Percentiles rank a stretch among this genome's conserved stretches.
Conservation (phyloP, 2,797 vertebrate genomes). For the Enteromius viviparus region DNA sequence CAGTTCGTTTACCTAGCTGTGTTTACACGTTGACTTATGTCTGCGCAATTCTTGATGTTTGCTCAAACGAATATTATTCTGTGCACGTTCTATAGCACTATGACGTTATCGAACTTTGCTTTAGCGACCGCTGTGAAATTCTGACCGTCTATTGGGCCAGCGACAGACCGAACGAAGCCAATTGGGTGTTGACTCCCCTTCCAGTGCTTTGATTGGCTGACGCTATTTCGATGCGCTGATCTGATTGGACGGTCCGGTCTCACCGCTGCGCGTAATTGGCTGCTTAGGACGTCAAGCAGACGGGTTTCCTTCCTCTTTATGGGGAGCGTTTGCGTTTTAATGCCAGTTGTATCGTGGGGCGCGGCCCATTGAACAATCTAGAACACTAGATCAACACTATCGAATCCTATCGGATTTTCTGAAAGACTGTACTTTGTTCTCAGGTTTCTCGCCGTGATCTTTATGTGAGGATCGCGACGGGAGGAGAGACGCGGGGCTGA, state of each 20-base stretch:
- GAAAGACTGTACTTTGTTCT: conserved; percentile 32
- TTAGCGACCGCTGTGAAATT: background rate
- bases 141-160: conserved; percentile 42
- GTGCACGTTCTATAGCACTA: conserved; percentile 42
- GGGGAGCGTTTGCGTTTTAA: conserved; percentile 51
- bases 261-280: conserved; percentile 40
- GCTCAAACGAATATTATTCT: conserved; percentile 14
- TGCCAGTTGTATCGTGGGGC: conserved; percentile 52
- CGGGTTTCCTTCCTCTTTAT: conserved; percentile 63
- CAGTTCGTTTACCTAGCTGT: background rate
- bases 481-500: conserved; percentile 69
- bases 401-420: background rate
- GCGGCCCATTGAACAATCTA: conserved; percentile 51
- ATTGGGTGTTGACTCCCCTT: conserved; percentile 18
- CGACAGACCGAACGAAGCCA: background rate
- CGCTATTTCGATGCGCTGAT: background rate
- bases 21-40: conserved; percentile 14
- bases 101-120: conserved; percentile 48
- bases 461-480: conserved; percentile 75
- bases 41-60: conserved; percentile 20
- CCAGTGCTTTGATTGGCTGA: conserved; percentile 37
- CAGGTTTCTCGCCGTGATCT: conserved; percentile 74
- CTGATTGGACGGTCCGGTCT: conserved; percentile 35
- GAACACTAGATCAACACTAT: background rate
- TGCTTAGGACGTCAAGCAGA: conserved; percentile 46